Conservation (phyloP, 2,888 invertebrate species). For the Drosophila paramelanica region DNA sequence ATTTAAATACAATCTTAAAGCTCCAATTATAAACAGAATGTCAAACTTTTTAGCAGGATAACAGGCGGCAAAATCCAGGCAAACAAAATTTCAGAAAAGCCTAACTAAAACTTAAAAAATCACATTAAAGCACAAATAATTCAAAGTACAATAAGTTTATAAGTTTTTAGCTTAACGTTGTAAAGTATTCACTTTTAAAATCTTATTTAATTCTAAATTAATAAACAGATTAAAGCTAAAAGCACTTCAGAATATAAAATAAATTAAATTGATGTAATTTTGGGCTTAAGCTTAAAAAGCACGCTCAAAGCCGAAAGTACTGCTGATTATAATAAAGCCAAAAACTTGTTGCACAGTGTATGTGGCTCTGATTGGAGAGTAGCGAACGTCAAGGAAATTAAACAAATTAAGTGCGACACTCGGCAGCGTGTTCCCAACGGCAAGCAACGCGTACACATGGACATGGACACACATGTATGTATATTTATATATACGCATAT, state of each 20-base stretch:
- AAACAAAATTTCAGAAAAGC: background rate
- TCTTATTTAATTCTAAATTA: too few species aligned
- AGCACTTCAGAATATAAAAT: too few species aligned
- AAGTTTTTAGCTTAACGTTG: too few species aligned
- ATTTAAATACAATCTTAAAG: background rate
- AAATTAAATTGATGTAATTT: too few species aligned
- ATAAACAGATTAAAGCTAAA: too few species aligned
- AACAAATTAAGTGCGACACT: conserved; percentile 77
- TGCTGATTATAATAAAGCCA: background rate
- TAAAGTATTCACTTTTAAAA: too few species aligned
- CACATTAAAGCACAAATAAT: background rate
- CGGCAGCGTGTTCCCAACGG: conserved; percentile 65
- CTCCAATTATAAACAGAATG: background rate
- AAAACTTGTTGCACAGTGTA: conserved; percentile 49
- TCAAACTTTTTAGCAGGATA: conserved; percentile 54
- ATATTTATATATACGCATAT: conserved; percentile 14
- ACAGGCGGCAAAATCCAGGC: conserved; percentile 8
- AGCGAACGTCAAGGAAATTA: conserved; percentile 49
- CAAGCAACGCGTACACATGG: conserved; percentile 17
- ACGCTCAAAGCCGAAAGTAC: too few species aligned
- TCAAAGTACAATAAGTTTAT: background rate
- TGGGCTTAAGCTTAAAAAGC: too few species aligned
- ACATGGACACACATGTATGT: background rate
- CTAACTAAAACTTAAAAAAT: background rate
- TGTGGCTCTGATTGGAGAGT: conserved; percentile 29